Evolutionary conservation across 2,888 invertebrate species (phyloP).

Genomic region (Folsomia candida): DNA sequence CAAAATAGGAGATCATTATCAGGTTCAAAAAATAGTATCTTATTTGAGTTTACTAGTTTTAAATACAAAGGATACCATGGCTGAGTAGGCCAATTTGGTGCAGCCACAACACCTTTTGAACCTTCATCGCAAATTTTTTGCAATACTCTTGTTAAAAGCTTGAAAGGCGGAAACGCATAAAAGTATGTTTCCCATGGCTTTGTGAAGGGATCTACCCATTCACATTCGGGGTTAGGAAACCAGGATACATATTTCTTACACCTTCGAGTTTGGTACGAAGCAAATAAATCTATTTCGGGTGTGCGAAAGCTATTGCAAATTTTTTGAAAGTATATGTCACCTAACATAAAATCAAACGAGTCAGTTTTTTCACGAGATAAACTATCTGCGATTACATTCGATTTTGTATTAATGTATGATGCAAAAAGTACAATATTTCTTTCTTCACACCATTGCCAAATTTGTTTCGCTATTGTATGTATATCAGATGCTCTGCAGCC

Average conservation of each 20-base stretch:
- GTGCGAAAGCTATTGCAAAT: neutral
- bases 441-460: too few relatives aligned
- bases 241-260: neutral
- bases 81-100: too few relatives aligned
- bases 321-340: neutral
- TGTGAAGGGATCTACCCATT: too few relatives aligned
- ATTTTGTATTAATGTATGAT: neutral
- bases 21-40: neutral
- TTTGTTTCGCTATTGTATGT: neutral
- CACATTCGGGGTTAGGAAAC: neutral
- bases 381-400: neutral
- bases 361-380: neutral
- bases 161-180: conserved; percentile 1
- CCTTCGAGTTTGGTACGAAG: neutral
- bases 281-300: neutral
- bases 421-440: neutral
- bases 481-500: neutral
- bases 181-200: neutral
- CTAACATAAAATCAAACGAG: neutral
- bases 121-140: neutral
- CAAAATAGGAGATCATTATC: neutral
- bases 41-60: neutral
- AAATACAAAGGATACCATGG: neutral
- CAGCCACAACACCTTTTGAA: neutral
- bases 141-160: neutral